phyloP scores from a whole-genome alignment of 2,113 vertebrate genomes.

The Pterocles orientalis region DNA sequence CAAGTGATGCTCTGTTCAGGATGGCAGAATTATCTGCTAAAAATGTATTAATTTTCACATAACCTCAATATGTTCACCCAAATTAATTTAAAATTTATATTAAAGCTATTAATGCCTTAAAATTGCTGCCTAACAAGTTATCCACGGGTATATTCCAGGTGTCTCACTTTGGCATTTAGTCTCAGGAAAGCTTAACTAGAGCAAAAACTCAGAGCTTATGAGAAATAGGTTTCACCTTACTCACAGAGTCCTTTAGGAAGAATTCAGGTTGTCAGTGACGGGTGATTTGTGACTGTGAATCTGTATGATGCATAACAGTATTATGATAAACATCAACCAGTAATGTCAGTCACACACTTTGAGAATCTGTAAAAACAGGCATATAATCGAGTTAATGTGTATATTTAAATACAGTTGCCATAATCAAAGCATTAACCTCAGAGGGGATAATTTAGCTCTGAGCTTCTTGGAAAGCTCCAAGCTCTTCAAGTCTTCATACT shows the following conservation, averaged over 20 bases:
- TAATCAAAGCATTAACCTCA: background rate
- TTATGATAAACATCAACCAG: background rate
- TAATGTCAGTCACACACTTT: background rate
- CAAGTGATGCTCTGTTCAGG: background rate
- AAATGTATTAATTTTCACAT: constrained; percentile 53
- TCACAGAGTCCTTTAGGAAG: background rate
- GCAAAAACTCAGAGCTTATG: constrained; percentile 11
- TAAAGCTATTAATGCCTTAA: constrained; percentile 28
- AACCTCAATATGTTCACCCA: constrained; percentile 45
- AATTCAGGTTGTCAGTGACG: background rate
- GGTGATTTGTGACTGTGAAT: background rate
- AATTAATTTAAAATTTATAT: constrained; percentile 49
- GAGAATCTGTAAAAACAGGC: background rate
- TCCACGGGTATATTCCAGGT: constrained; percentile 26
- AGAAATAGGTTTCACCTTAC: constrained; percentile 2
- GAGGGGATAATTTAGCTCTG: background rate
- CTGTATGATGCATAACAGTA: background rate
- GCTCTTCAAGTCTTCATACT: background rate
- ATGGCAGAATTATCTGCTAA: constrained; percentile 24
- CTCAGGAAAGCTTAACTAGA: background rate
- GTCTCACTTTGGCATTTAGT: background rate
- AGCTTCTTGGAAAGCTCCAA: background rate
- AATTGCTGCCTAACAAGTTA: constrained; percentile 51
- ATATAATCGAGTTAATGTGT: background rate
- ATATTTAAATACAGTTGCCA: background rate